Conservation (phyloP, 2,113 vertebrate genomes). For the Mesocricetus auratus region DNA sequence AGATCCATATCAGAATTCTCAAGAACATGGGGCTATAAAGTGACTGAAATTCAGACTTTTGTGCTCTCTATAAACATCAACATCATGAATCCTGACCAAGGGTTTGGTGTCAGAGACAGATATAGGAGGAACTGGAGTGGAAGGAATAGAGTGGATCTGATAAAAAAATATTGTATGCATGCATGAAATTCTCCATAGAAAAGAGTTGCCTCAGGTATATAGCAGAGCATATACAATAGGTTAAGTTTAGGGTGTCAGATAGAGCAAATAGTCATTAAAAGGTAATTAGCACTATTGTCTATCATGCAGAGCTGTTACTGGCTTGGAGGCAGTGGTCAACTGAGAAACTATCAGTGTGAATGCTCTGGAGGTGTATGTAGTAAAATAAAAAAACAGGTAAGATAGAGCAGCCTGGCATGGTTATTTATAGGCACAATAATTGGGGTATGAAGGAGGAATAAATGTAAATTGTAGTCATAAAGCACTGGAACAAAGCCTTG, state of each 20-base stretch:
- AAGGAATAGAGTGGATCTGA: not conserved
- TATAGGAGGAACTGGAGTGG: not conserved
- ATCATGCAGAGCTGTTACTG: not conserved
- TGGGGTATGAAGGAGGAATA: not conserved
- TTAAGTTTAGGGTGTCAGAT: not conserved
- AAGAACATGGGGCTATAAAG: not conserved
- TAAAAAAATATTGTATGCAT: not conserved
- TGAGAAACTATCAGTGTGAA: not conserved
- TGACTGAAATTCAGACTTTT: not conserved
- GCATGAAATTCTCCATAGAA: not conserved
- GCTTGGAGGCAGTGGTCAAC: not conserved
- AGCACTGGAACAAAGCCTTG: slow-evolving; percentile 67
- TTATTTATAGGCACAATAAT: not conserved
- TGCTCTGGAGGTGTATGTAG: not conserved
- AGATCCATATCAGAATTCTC: not conserved
- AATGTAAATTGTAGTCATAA: slow-evolving; percentile 79
- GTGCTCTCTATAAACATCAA: not conserved
- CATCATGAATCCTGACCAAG: not conserved
- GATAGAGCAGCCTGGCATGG: not conserved
- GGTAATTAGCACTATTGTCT: not conserved
- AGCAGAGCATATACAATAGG: not conserved
- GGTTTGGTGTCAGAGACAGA: not conserved
- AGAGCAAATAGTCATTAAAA: not conserved
- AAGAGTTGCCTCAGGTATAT: not conserved
- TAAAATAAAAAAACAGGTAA: not conserved